Percentiles rank a stretch among this genome's conserved stretches.
Conservation (phyloP, 2,888 invertebrate species). For the Cremastinae sp. region DNA sequence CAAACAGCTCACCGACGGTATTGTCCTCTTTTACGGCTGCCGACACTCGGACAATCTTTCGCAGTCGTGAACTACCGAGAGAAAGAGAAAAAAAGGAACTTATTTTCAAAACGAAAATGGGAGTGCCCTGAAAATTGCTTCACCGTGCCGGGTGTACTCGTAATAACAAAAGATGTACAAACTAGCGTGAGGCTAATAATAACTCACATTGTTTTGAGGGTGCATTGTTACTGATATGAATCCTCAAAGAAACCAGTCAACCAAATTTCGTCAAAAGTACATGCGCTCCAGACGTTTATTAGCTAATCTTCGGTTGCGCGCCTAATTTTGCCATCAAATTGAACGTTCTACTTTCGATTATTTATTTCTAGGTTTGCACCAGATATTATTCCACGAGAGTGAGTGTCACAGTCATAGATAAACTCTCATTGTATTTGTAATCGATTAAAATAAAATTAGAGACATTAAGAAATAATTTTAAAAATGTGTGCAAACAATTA, state of each 20-base stretch:
- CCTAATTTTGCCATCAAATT: neutral
- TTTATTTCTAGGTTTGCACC: too few species aligned
- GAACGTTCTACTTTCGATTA: neutral
- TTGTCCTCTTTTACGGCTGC: conserved; percentile 54
- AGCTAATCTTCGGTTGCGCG: conserved; percentile 1
- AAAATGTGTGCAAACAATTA: too few species aligned
- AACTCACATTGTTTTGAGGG: conserved; percentile 34
- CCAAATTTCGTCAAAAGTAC: conserved; percentile 20
- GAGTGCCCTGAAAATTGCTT: conserved; percentile 58
- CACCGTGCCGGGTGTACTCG: conserved; percentile 38
- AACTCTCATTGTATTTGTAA: too few species aligned
- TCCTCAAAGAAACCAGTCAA: conserved; percentile 8
- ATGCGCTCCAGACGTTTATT: conserved; percentile 7
- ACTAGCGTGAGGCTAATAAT: conserved; percentile 29
- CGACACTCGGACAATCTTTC: conserved; percentile 50
- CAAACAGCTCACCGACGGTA: conserved; percentile 30
- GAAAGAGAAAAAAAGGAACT: conserved; percentile 50
- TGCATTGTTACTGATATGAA: conserved; percentile 33
- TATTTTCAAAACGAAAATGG: conserved; percentile 58
- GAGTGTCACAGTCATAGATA: too few species aligned
- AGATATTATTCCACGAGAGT: too few species aligned
- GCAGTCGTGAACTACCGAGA: conserved; percentile 50
- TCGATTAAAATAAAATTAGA: too few species aligned
- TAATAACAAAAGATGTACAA: conserved; percentile 49
- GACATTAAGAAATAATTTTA: too few species aligned